Conservation (phyloP, 2,888 invertebrate species). For the Athripsodes cinereus region DNA sequence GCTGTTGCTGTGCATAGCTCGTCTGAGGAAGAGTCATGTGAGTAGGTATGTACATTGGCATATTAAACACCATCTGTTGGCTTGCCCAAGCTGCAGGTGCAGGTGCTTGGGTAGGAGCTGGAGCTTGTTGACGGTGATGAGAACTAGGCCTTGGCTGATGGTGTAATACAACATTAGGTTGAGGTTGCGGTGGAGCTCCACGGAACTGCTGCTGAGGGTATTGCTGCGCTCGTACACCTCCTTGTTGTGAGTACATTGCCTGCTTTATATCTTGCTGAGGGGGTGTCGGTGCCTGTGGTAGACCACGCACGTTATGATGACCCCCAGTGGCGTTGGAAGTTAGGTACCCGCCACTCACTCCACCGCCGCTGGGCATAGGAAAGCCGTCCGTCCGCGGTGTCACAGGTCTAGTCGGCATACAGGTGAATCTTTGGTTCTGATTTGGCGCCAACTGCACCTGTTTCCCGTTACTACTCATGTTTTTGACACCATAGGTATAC, state of each 20-base stretch:
- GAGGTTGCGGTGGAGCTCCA: constrained; percentile 22
- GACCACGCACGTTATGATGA: constrained; percentile 35
- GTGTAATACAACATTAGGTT: constrained; percentile 11
- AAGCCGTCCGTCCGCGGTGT: constrained; percentile 55
- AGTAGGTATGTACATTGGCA: constrained; percentile 1
- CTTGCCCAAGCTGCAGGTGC: constrained; percentile 27
- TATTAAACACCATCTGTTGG: constrained; percentile 20
- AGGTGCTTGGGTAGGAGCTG: constrained; percentile 27
- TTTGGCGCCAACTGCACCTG: constrained; percentile 33
- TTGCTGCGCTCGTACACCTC: constrained; percentile 17
- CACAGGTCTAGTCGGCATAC: constrained; percentile 58
- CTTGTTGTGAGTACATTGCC: constrained; percentile 14
- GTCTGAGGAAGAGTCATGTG: constrained; percentile 12
- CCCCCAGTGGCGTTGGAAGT: not conserved
- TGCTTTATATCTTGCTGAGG: constrained; percentile 13
- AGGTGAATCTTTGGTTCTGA: constrained; percentile 33
- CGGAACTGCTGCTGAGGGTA: constrained; percentile 22
- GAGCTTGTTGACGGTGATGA: constrained; percentile 27
- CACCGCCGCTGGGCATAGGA: constrained; percentile 42
- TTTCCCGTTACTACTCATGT: constrained; percentile 60
- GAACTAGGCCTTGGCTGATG: constrained; percentile 16
- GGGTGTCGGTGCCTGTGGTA: constrained; percentile 40
- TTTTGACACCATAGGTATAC: constrained; percentile 23
- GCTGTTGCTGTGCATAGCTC: constrained; percentile 12
- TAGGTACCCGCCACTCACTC: constrained; percentile 24